Percentiles rank a stretch among this genome's conserved stretches.
Conservation (phyloP, 2,888 invertebrate species). For the Bhutanitis thaidina region DNA sequence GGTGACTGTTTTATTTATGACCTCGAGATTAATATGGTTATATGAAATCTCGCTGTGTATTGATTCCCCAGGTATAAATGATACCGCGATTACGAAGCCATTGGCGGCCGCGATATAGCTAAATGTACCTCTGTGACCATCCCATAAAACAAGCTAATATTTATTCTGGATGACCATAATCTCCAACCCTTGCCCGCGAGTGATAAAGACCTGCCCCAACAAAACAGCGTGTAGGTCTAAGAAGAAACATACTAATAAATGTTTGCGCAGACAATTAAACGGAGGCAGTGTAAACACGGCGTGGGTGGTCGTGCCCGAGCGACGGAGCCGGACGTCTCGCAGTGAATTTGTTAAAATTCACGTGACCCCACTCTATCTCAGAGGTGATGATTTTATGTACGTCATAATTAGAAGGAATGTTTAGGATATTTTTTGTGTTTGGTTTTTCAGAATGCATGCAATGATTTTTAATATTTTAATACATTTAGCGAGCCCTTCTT, state of each 20-base stretch:
- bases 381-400: conserved; percentile 25
- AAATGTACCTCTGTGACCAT: neutral
- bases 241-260: conserved; percentile 51
- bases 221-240: conserved; percentile 26
- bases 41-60: no score
- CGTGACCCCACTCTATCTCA: conserved; percentile 47
- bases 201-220: conserved; percentile 40
- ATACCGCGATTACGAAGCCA: neutral
- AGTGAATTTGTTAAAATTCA: conserved; percentile 38
- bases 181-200: conserved; percentile 22
- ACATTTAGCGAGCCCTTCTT: no score
- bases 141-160: conserved; percentile 15
- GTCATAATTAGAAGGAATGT: conserved; percentile 20
- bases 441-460: no score
- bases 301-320: conserved; percentile 58
- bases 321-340: conserved; percentile 21
- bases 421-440: neutral
- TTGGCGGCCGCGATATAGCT: neutral
- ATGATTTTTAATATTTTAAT: no score
- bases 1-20: no score
- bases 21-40: no score
- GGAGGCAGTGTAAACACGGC: conserved; percentile 51
- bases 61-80: no score
- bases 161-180: conserved; percentile 28
- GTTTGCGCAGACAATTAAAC: conserved; percentile 71